Evolutionary conservation across 2,888 invertebrate species (phyloP), one percentile per base, ranked within the genome.

Genomic region (Dynastes maya): DNA sequence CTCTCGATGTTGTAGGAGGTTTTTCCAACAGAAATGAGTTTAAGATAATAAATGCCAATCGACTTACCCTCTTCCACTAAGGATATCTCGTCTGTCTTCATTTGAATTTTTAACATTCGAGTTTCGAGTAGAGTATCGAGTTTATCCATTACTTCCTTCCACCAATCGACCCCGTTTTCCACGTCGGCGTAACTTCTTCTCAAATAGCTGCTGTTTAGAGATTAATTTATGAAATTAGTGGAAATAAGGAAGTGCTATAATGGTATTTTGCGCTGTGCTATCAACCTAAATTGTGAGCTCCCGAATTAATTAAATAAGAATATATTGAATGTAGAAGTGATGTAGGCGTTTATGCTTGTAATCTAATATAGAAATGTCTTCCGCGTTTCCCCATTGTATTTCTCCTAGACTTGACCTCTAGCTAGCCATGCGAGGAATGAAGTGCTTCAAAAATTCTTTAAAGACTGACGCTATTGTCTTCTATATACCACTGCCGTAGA

Each of bases 51-150:
- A 45, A 16, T 6, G n/a, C 11, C 8, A 16, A 58, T 5, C 37
- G 40, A 72, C 72, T 72, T 11, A 72, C 72, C 45, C 40, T 72
- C 72, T 8, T 32, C 49, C 53, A n/a, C 53, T 8, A 68, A 11
- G 11, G 22, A 49, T 5, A n/a, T 11, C 16, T 68, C 51, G 67
- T 13, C 67, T 13, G 49, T 49, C 49, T 49, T 58, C 72, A 72
- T 72, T 58, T 72, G 72, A 58, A 94, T 90, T 87, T 93, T 93
- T 78, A 94, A 88, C 9, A 92, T 92, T 85, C 94, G 94, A 1
- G 94, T 94, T 63, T 90, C 89, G 6, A 94, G 89, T 13, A 92
- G 89, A 83, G 90, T 90, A 0, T 89, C 89, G 87, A 94, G 87
- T 82, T 92, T 90, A 79, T 90, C 89, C 22, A 92, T 84, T n/a